Percentiles rank a stretch among this genome's conserved stretches.
Conservation (phyloP, 1,140 invertebrate genomes). For the Macrobrachium nipponense region DNA sequence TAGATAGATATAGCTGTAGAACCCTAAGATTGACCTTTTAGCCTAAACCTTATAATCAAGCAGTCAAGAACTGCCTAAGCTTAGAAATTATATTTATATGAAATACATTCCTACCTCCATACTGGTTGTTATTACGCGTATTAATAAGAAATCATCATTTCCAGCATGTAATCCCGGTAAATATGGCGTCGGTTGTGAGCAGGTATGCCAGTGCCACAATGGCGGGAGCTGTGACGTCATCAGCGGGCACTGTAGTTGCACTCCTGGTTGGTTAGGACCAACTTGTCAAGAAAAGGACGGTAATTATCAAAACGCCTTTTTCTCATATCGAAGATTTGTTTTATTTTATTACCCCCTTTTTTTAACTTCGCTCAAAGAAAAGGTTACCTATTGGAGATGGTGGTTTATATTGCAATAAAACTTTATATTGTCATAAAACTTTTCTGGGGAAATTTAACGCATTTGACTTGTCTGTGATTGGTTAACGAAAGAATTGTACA, state of each 20-base stretch:
- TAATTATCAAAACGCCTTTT: not conserved
- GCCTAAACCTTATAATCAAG: no score
- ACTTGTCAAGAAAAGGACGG: constrained; percentile 73
- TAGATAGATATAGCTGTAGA: no score
- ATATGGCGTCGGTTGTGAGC: constrained; percentile 78
- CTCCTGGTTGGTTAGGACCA: constrained; percentile 80
- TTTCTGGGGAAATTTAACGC: no score
- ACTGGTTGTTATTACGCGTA: not conserved
- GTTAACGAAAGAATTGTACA: no score
- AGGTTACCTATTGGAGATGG: not conserved
- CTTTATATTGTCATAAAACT: no score
- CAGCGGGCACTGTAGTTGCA: constrained; percentile 80
- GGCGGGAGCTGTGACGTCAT: constrained; percentile 78
- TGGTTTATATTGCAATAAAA: not conserved
- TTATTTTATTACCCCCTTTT: not conserved
- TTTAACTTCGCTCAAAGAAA: no score
- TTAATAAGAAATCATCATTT: not conserved
- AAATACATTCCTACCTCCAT: not conserved
- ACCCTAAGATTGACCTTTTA: no score
- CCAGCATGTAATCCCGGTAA: constrained; percentile 76
- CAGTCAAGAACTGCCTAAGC: no score
- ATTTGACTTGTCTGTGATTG: no score
- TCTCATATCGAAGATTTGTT: not conserved
- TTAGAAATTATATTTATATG: not conserved
- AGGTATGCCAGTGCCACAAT: constrained; percentile 82